Evolutionary conservation across 2,888 invertebrate genomes (phyloP), one percentile per base, ranked within the genome.

Genomic region (Sipha maydis): DNA sequence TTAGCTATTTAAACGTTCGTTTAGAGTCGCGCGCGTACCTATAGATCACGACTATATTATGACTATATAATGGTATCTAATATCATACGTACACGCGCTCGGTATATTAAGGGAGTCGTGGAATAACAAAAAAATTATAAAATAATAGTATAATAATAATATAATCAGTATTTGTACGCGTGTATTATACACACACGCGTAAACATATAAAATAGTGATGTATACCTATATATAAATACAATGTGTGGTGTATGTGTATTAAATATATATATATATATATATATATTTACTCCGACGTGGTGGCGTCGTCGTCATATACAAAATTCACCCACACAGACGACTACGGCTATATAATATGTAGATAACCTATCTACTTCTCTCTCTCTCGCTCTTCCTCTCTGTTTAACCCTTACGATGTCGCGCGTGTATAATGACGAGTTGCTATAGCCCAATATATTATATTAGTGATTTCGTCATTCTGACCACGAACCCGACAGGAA

Each of bases 401-500:
- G 77, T 77, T 14, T 75, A 77, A 9, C 84, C 84, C 61, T 61
- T 38, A 38, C 14, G 48, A 48, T 84, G 41, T 85, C 54, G 48
- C 14, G 14, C 54, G 48, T 48, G 14, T 48, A 48, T 48, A 48
- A 48, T 48, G 48, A 48, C 48, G 48, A 48, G 2, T 5, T 1
- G 61, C 3, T 25, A 41, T 41, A 76, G 41, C 71, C 54, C 78
- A 41, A 41, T 34, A 5, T 48, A 48, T 48, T 48, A 78, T 85
- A 78, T 84, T 76, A 75, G 78, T 38, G 41, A 80, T 82, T 67
- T 88, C 88, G 88, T 88, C 88, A 88, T 85, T 86, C 76, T 89
- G 83, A 41, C 89, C 85, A 89, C 90, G 89, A 89, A 89, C 90
- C 89, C 90, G 90, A 83, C 88, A 88, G 88, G 88, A 88, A 88